Base-by-base conservation (phyloP, 35 echinoderm and acorn worm species). In the Nesometra sesokonis region DNA sequence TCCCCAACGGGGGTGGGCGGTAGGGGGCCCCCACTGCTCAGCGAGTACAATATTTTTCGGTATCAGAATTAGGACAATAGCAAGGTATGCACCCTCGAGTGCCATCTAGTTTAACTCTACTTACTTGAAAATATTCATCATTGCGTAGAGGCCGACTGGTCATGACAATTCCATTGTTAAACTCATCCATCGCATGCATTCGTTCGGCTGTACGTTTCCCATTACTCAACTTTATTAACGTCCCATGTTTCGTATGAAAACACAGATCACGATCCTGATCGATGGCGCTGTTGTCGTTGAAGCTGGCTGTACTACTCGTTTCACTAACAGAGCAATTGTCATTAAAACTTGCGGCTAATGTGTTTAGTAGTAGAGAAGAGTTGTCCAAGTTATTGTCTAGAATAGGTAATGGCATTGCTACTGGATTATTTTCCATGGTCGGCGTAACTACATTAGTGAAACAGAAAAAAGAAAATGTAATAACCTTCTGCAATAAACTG, bases 111-210 rank as follows among this genome's bases (percentile, higher is more conserved):
- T n/a, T n/a, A n/a, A n/a, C 38, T 43, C 15, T 27, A 47, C 80
- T 94, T 31, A 99, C 96, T 90, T 94, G 91, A 94, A 99, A 99
- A 33, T 94, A 81, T 90, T 99, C 96, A 90, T 99, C 91, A 77
- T 87, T 86, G 76, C 87, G 52, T 7, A 99, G 81, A 29, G 93
- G 87, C 35, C 96, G 94, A 40, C 88, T 90, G 32, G 96, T 99
- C 77, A 99, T 88, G 11, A 99, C 96, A 37, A 99, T 93, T 37
- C 96, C 96, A 80, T 99, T 99, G 82, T 99, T 93, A 77, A 99
- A 99, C 67, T 99, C 96, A 19, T 93, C 93, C 81, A 93, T 84
- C 9, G 96, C 92, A 32, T 93, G 89, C n/a, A 86, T 89, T 37
- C 96, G 82, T 79, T 94, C 90, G 13, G 92, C 96, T 0, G 90